phyloP scores from a whole-genome alignment of 2,888 invertebrate species.

The Drosophila kambysellisi region DNA sequence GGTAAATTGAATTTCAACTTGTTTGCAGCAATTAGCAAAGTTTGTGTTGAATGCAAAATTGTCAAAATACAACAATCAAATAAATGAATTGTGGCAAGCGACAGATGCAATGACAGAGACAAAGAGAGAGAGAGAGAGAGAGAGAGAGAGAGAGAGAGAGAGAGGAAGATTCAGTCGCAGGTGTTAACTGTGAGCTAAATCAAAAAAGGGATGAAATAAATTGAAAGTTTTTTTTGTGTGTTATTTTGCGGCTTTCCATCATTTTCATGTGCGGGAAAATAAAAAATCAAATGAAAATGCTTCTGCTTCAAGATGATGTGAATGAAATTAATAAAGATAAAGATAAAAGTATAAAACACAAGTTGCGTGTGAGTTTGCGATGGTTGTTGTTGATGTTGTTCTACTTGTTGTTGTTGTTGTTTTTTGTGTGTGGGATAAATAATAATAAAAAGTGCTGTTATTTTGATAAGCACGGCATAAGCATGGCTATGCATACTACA shows the following conservation, averaged over 20 bases:
- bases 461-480: slow-evolving; percentile 57
- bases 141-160: not conserved
- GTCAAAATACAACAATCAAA: slow-evolving; percentile 18
- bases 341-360: slow-evolving; percentile 46
- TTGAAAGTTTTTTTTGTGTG: slow-evolving; percentile 27
- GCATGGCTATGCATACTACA: slow-evolving; percentile 39
- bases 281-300: slow-evolving; percentile 19
- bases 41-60: slow-evolving; percentile 33
- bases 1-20: slow-evolving; percentile 15
- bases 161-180: slow-evolving; percentile 14
- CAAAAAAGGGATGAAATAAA: slow-evolving; percentile 26
- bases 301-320: slow-evolving; percentile 36
- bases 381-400: slow-evolving; percentile 4
- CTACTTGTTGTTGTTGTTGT: slow-evolving; percentile 1
- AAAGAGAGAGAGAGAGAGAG: not conserved
- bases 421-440: slow-evolving; percentile 34
- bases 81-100: not conserved
- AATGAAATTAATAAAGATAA: slow-evolving; percentile 48
- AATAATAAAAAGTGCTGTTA: slow-evolving; percentile 55
- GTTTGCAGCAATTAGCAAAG: slow-evolving; percentile 46
- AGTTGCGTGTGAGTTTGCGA: not conserved
- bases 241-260: slow-evolving; percentile 8
- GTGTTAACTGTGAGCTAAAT: slow-evolving; percentile 31
- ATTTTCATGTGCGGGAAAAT: slow-evolving; percentile 36
- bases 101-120: not conserved